Evolutionary conservation across 1,140 invertebrate genomes (phyloP).

Genomic region (Globodera ellingtonae): DNA sequence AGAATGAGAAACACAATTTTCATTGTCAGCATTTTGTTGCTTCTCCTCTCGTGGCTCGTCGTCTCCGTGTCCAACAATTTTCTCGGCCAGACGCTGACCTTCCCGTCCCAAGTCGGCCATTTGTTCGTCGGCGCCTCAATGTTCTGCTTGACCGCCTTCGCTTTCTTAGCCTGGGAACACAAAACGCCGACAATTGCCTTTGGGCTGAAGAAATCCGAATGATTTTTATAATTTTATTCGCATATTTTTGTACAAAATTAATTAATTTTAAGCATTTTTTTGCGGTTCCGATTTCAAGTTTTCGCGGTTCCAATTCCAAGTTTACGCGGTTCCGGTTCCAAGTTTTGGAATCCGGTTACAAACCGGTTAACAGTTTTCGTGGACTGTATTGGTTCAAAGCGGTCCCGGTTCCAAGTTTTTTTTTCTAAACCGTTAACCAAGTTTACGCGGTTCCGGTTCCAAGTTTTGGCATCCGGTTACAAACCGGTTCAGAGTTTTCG

Average conservation of each 20-base stretch:
- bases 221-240: not conserved
- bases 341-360: no score
- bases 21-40: not conserved
- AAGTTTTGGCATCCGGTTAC: no score
- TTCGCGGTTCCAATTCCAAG: no score
- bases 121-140: constrained; percentile 19
- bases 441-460: no score
- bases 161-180: not conserved
- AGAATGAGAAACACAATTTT: no score
- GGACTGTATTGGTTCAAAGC: no score
- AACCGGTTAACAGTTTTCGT: no score
- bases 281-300: no score
- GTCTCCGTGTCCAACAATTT: constrained; percentile 18
- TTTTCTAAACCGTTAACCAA: no score
- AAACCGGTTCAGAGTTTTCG: no score
- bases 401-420: no score
- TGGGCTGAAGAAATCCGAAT: not conserved
- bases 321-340: no score
- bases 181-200: not conserved
- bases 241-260: not conserved
- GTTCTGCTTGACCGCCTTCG: constrained; percentile 1
- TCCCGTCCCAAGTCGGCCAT: constrained; percentile 20
- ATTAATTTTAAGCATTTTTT: not conserved
- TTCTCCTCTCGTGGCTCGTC: not conserved
- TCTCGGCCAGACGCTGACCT: not conserved